Conservation (phyloP, 1,140 invertebrate genomes). For the Neuroterus valhalla region DNA sequence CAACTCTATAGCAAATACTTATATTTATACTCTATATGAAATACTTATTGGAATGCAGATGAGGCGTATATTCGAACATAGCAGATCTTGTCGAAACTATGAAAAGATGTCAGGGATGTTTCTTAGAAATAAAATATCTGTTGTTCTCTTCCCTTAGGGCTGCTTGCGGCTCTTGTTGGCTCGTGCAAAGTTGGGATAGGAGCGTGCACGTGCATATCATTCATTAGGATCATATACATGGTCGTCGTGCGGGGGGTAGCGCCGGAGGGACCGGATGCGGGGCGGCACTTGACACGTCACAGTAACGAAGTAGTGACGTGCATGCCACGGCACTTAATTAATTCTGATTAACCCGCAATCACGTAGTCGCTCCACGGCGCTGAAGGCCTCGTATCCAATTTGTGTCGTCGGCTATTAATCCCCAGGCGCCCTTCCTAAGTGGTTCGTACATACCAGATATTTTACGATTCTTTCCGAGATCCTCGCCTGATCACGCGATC, state of each 20-base stretch:
- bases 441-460: constrained; percentile 46
- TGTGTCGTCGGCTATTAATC: constrained; percentile 72
- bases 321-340: constrained; percentile 74
- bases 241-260: constrained; percentile 41
- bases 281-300: constrained; percentile 72
- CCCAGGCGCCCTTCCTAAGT: constrained; percentile 47
- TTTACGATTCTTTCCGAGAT: constrained; percentile 49
- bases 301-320: constrained; percentile 74
- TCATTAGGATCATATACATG: constrained; percentile 64
- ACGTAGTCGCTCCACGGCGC: constrained; percentile 70
- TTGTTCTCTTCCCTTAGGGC: not conserved
- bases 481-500: constrained; percentile 46
- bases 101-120: not conserved
- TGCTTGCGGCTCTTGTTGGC: not conserved
- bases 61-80: not conserved
- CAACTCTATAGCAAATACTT: no score
- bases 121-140: not conserved
- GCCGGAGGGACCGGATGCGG: constrained; percentile 53
- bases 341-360: constrained; percentile 75
- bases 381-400: constrained; percentile 67
- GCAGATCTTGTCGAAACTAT: not conserved
- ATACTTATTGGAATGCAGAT: no score
- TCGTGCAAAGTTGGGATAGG: constrained; percentile 20
- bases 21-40: no score
- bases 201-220: constrained; percentile 71